Conservation (phyloP, 2,797 vertebrate genomes). For the Smutsia gigantea region DNA sequence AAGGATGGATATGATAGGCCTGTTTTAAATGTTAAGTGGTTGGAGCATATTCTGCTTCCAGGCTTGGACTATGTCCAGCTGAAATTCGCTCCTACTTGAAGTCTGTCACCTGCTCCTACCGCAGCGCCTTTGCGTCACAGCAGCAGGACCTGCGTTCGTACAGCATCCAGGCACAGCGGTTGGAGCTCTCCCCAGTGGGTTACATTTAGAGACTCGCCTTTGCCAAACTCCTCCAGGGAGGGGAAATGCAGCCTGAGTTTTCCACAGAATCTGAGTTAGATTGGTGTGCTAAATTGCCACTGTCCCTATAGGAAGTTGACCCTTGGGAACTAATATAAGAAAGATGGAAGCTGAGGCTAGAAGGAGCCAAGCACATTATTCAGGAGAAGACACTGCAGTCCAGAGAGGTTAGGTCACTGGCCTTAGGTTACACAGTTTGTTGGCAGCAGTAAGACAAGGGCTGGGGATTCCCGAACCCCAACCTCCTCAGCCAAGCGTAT, state of each 20-base stretch:
- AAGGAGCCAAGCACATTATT: neutral
- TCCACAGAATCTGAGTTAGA: neutral
- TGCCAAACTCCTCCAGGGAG: neutral
- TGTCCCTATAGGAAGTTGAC: neutral
- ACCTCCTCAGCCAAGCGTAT: neutral
- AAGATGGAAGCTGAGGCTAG: neutral
- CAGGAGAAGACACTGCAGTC: neutral
- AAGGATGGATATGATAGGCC: conserved; percentile 45
- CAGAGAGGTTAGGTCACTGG: neutral
- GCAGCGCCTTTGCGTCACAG: neutral
- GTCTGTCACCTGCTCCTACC: conserved; percentile 4
- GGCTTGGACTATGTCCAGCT: conserved; percentile 17
- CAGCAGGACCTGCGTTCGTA: neutral
- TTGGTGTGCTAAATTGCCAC: neutral
- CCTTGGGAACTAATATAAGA: neutral
- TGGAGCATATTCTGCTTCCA: conserved; percentile 31
- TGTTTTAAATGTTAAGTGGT: conserved; percentile 48
- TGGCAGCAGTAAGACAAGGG: neutral
- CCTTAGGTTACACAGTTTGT: neutral
- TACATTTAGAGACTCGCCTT: neutral
- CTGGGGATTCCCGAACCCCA: neutral
- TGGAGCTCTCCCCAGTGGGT: neutral
- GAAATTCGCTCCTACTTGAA: conserved; percentile 28
- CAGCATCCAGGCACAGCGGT: neutral
- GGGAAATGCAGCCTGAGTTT: neutral